A percentile compares a stretch with the other conserved stretches of the same genome.
phyloP scores from a whole-genome alignment of 2,113 vertebrate genomes.

The western clawed frog (Xenopus tropicalis) region DNA sequence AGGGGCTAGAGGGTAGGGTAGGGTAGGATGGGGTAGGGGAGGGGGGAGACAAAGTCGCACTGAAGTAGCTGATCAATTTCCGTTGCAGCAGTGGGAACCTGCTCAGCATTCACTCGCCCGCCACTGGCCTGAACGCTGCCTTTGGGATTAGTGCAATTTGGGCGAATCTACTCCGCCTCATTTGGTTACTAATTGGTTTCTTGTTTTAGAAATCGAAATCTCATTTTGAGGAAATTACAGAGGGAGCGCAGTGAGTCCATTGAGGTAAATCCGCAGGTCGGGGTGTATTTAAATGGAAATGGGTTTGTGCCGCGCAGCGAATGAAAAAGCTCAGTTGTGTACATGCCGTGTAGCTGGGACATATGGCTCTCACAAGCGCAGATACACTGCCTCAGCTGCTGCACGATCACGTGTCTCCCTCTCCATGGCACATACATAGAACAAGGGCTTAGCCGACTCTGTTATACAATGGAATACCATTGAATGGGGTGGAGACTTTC shows the following conservation, averaged over 20 bases:
- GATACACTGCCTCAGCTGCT: no score
- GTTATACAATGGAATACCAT: no score
- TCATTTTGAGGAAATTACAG: conserved; percentile 79
- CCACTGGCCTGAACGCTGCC: conserved; percentile 71
- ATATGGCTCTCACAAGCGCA: no score
- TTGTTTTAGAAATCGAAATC: conserved; percentile 85
- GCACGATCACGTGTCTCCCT: no score
- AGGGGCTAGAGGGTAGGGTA: no score
- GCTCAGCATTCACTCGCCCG: conserved; percentile 69
- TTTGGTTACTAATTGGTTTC: conserved; percentile 87
- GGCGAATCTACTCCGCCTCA: conserved; percentile 79
- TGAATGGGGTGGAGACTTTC: conserved; percentile 62
- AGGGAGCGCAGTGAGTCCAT: conserved; percentile 67
- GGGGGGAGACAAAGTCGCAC: no score
- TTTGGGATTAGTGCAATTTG: conserved; percentile 76
- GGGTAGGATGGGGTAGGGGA: no score
- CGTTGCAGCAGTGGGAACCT: conserved; percentile 1
- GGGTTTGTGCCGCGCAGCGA: conserved; percentile 36
- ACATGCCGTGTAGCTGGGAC: no score
- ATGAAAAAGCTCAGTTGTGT: no score
- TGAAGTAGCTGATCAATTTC: no score
- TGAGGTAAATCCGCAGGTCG: conserved; percentile 72
- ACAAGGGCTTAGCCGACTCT: no score
- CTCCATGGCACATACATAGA: no score
- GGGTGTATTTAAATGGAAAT: conserved; percentile 73